Conservation (phyloP, 2,888 invertebrate species). For the Crocallis elinguaria region DNA sequence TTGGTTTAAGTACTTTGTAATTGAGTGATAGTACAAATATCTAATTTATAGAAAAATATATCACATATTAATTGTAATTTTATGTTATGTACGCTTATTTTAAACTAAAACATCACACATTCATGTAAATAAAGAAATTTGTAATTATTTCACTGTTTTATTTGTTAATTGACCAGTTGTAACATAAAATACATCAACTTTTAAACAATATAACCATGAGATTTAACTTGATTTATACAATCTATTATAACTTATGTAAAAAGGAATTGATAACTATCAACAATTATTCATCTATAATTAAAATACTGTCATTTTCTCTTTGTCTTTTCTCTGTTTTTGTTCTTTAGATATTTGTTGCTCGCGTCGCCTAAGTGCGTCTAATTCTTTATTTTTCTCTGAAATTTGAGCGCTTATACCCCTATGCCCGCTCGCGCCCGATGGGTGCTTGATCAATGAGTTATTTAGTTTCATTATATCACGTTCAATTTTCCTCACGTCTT, state of each 20-base stretch:
- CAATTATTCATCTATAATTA: constrained; percentile 55
- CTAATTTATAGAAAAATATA: constrained; percentile 83
- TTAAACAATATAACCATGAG: neutral
- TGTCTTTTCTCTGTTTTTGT: constrained; percentile 88
- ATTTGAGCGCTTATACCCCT: constrained; percentile 86
- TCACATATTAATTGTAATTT: constrained; percentile 82
- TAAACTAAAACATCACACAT: constrained; percentile 81
- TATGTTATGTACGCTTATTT: constrained; percentile 85
- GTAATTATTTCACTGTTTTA: constrained; percentile 68
- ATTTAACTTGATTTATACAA: no score
- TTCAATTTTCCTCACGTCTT: constrained; percentile 88
- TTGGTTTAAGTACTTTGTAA: constrained; percentile 78
- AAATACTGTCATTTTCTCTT: constrained; percentile 91
- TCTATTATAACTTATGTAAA: neutral
- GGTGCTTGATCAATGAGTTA: constrained; percentile 86
- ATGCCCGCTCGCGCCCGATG: constrained; percentile 84
- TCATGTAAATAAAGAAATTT: constrained; percentile 82
- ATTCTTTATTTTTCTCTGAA: constrained; percentile 85
- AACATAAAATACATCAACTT: neutral
- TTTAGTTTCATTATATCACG: constrained; percentile 87
- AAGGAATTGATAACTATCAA: neutral
- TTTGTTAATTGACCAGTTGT: constrained; percentile 30
- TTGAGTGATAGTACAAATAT: constrained; percentile 84
- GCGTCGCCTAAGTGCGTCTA: constrained; percentile 84
- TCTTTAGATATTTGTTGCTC: constrained; percentile 88